A percentile compares a stretch with the other conserved stretches of the same genome.
These are phyloP conservation scores for Neria commutata DNA, from an alignment of 2,888 invertebrate species.

Conservation along the genomic window DNA sequence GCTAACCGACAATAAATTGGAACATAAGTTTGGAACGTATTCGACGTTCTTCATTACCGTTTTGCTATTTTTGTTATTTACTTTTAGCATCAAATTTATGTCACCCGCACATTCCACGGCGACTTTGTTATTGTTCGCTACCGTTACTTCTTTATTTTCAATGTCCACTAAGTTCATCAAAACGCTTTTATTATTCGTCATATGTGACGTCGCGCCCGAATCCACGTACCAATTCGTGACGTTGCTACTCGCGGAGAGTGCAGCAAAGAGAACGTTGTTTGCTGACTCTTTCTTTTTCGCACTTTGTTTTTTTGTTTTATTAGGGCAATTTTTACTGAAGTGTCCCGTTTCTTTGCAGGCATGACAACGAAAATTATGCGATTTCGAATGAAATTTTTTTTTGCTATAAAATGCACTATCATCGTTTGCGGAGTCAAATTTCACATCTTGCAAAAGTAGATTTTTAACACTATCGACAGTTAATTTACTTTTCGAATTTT, in stretches of 20 bases:
- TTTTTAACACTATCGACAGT: conserved; percentile 25
- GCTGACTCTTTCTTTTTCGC: too few species aligned
- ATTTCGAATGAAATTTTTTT: too few species aligned
- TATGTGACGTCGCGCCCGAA: conserved; percentile 23
- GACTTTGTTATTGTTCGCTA: conserved; percentile 24
- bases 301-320: conserved; percentile 14
- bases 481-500: conserved; percentile 22
- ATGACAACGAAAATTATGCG: conserved; percentile 16
- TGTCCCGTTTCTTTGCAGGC: conserved; percentile 24
- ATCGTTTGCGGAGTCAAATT: conserved; percentile 22
- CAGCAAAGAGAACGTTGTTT: conserved; percentile 20
- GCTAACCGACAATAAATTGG: background rate
- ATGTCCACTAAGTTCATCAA: conserved; percentile 1
- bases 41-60: conserved; percentile 19
- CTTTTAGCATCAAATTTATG: conserved; percentile 6
- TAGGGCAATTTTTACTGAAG: conserved; percentile 23
- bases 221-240: conserved; percentile 23
- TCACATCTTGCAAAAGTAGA: conserved; percentile 26
- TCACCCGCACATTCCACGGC: conserved; percentile 22
- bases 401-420: conserved; percentile 21
- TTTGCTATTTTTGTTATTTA: conserved; percentile 9
- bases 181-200: conserved; percentile 18
- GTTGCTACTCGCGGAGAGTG: conserved; percentile 19
- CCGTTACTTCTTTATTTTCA: conserved; percentile 19
- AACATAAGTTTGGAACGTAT: background rate